Evolutionary conservation across 2,888 invertebrate species (phyloP).

Genomic region (Agrochola macilenta): DNA sequence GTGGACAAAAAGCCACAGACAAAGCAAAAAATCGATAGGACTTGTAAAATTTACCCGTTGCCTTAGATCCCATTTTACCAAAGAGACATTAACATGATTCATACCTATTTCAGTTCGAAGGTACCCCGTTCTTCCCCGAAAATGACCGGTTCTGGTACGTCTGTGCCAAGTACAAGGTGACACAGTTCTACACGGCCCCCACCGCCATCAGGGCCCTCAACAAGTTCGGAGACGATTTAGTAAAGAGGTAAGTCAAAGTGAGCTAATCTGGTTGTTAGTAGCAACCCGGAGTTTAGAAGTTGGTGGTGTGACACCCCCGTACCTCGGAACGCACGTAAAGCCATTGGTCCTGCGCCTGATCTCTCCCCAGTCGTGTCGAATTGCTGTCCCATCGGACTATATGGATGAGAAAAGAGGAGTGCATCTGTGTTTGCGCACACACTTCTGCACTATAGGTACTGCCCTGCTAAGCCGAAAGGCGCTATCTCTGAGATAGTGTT

Average conservation of each 20-base stretch:
- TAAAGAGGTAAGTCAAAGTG: slow-evolving; percentile 91
- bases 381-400: neutral
- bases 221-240: slow-evolving; percentile 97
- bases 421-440: neutral
- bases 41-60: neutral
- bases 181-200: slow-evolving; percentile 99
- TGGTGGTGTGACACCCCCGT: neutral
- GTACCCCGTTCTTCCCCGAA: slow-evolving; percentile 98
- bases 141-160: slow-evolving; percentile 98
- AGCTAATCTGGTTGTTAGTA: neutral
- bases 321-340: neutral
- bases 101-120: slow-evolving; percentile 94
- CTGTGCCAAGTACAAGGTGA: slow-evolving; percentile 98
- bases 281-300: neutral
- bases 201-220: slow-evolving; percentile 99
- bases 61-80: neutral
- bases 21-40: neutral
- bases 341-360: neutral
- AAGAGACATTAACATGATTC: slow-evolving; percentile 6
- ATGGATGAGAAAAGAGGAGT: neutral
- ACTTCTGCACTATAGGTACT: neutral
- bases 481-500: too few relatives aligned
- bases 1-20: neutral
- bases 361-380: neutral
- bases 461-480: too few relatives aligned